Percentiles rank a stretch among this genome's conserved stretches.
Evolutionary conservation across 92 coral and sea anemone genomes (phyloP).

Genomic region (Zoanthus sociatus): DNA sequence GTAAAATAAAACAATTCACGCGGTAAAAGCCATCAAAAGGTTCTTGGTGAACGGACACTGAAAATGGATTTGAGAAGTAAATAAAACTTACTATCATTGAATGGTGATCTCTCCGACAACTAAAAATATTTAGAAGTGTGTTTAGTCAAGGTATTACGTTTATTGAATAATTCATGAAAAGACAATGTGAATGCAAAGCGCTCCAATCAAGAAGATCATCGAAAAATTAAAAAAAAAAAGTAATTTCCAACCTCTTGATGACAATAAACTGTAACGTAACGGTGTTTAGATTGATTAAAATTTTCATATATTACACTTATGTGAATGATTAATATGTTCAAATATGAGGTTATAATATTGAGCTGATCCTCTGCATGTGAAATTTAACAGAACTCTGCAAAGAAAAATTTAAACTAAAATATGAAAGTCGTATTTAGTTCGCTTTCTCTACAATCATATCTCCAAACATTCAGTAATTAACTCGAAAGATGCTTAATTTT

Average conservation of each 20-base stretch:
- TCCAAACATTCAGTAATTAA: too few species aligned
- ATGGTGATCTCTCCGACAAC: background rate
- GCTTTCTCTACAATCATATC: too few species aligned
- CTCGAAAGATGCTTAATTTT: too few species aligned
- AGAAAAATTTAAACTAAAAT: background rate
- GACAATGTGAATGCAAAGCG: constrained; percentile 31
- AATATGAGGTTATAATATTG: background rate
- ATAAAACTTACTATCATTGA: background rate
- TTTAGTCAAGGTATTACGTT: background rate
- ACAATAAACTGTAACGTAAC: constrained; percentile 13
- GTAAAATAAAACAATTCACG: background rate
- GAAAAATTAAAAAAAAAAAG: background rate
- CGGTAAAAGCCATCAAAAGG: background rate
- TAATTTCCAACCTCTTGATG: constrained; percentile 3
- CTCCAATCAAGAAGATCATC: constrained; percentile 12
- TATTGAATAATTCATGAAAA: constrained; percentile 29
- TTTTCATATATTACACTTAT: background rate
- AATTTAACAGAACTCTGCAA: background rate
- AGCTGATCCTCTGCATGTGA: background rate
- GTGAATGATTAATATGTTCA: background rate
- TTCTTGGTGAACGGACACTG: background rate
- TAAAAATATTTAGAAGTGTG: background rate
- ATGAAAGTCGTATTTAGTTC: too few species aligned
- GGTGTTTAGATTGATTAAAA: background rate
- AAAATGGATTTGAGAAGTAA: background rate